Conservation (phyloP, 2,888 invertebrate genomes). For the Catocala sponsa region DNA sequence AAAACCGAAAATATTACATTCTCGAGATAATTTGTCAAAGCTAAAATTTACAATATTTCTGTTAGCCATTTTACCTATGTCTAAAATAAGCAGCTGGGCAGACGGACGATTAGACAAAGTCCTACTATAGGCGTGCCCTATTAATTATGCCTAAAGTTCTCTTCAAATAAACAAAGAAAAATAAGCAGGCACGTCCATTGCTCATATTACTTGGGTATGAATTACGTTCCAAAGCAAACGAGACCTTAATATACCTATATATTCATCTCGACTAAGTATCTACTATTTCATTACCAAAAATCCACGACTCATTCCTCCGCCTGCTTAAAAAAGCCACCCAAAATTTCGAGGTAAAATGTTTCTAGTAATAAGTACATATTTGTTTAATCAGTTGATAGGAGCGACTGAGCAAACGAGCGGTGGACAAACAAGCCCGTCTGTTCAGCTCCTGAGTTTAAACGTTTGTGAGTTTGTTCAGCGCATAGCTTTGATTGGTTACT, state of each 20-base stretch:
- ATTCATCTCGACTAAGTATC: not conserved
- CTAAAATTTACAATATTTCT: no score
- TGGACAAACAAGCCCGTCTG: conserved; percentile 45
- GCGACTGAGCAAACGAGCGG: conserved; percentile 53
- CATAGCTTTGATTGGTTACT: conserved; percentile 51
- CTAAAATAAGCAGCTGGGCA: no score
- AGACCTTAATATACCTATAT: not conserved
- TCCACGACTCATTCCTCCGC: not conserved
- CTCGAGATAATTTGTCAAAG: no score
- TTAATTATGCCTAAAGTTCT: no score
- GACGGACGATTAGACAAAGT: no score
- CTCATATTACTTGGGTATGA: no score
- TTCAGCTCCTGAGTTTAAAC: conserved; percentile 44
- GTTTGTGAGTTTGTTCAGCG: conserved; percentile 39
- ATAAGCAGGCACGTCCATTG: no score
- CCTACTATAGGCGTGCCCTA: no score
- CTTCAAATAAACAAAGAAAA: no score
- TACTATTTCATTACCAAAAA: not conserved
- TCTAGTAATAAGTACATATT: conserved; percentile 52
- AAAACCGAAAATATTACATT: no score
- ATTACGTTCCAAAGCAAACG: no score
- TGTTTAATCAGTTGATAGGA: conserved; percentile 68
- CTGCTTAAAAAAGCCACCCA: conserved; percentile 1
- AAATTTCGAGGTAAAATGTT: conserved; percentile 22
- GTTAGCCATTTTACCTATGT: no score